phyloP scores from a whole-genome alignment of 1,140 invertebrate species.

The Pollicipes pollicipes region DNA sequence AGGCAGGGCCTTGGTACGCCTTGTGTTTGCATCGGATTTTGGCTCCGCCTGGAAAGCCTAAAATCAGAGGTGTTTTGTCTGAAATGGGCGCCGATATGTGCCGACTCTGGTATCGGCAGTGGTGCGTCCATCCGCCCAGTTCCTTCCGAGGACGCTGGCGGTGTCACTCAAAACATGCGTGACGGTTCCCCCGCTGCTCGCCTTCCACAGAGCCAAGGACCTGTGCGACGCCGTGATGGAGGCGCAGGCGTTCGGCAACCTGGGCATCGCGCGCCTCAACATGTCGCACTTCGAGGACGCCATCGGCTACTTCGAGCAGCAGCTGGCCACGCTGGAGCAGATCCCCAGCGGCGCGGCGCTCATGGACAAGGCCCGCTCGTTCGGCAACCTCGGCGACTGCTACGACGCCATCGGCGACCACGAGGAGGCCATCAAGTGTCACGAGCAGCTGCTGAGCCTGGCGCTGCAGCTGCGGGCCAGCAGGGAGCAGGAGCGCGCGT shows the following conservation, averaged over 20 bases:
- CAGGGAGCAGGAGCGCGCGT: constrained; percentile 72
- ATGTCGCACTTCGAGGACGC: constrained; percentile 91
- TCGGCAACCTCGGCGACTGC: constrained; percentile 85
- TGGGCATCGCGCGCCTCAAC: constrained; percentile 81
- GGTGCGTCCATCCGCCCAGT: too few relatives aligned
- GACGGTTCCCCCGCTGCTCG: too few relatives aligned
- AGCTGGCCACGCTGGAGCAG: constrained; percentile 73
- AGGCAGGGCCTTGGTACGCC: too few relatives aligned
- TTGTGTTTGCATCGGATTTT: too few relatives aligned
- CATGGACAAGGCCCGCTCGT: constrained; percentile 44
- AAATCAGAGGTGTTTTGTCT: too few relatives aligned
- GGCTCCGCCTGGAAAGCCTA: too few relatives aligned
- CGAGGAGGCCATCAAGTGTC: constrained; percentile 80
- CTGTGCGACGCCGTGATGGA: constrained; percentile 61
- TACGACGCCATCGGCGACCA: constrained; percentile 84
- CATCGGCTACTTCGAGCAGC: constrained; percentile 81
- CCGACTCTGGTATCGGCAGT: too few relatives aligned
- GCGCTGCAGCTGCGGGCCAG: constrained; percentile 60
- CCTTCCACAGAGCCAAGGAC: constrained; percentile 2
- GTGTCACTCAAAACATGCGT: too few relatives aligned
- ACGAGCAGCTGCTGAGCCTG: constrained; percentile 68
- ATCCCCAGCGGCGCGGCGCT: constrained; percentile 40
- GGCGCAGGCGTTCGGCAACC: constrained; percentile 78
- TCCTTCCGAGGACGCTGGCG: too few relatives aligned
- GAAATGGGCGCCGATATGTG: too few relatives aligned